These are phyloP conservation scores for Teleopsis dalmanni DNA, from an alignment of 1,140 invertebrate species.

Conservation along the genomic window DNA sequence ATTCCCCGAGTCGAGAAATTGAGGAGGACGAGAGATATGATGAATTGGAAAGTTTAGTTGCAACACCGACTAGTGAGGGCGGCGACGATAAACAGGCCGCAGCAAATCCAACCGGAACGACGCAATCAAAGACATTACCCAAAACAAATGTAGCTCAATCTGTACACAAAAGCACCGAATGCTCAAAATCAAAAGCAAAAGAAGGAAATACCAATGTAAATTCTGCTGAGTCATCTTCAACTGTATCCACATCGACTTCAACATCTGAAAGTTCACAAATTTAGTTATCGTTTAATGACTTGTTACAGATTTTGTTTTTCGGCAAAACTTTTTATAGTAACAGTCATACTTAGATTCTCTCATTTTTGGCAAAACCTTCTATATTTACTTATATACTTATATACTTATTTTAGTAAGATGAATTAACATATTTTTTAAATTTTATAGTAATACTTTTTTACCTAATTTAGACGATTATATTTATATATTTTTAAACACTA, in stretches of 20 bases:
- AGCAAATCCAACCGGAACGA: too few species aligned
- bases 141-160: not conserved
- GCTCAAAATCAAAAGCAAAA: not conserved
- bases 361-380: not conserved
- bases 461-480: too few species aligned
- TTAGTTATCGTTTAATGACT: conserved; percentile 43
- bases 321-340: conserved; percentile 25
- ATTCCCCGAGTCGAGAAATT: conserved; percentile 3
- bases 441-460: too few species aligned
- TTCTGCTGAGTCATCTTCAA: not conserved
- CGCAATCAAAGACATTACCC: not conserved
- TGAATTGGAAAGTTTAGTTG: too few species aligned
- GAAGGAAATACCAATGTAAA: not conserved
- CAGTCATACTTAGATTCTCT: not conserved
- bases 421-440: too few species aligned
- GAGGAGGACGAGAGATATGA: too few species aligned
- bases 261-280: conserved; percentile 27
- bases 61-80: conserved; percentile 9
- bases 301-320: conserved; percentile 42
- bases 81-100: not conserved
- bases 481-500: too few species aligned
- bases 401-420: too few species aligned
- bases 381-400: not conserved
- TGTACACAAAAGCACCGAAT: not conserved
- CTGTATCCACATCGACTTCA: not conserved